Evolutionary conservation across 2,113 vertebrate species (phyloP).

Genomic region (Meleagris gallopavo): DNA sequence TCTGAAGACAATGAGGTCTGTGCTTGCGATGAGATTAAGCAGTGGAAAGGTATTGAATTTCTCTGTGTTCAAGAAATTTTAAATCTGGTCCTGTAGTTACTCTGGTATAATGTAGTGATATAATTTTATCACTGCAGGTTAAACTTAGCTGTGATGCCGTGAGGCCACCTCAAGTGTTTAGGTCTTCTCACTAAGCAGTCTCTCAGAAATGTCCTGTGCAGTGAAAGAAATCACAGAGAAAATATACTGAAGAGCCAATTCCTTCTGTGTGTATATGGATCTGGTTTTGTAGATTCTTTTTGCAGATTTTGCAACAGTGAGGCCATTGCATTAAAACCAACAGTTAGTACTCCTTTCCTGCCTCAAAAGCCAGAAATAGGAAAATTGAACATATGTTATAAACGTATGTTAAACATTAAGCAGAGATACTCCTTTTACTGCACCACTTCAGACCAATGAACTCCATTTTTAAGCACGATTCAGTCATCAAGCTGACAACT

Average conservation of each 20-base stretch:
- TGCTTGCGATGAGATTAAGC: not conserved
- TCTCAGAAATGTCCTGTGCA: not conserved
- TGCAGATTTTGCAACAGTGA: not conserved
- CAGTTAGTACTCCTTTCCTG: not conserved
- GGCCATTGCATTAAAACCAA: not conserved
- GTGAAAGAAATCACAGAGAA: not conserved
- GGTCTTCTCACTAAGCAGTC: not conserved
- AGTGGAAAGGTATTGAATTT: not conserved
- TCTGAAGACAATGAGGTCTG: not conserved
- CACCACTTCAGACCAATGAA: not conserved
- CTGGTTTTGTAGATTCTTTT: not conserved
- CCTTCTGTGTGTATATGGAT: not conserved
- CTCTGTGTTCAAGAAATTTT: not conserved
- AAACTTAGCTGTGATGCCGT: not conserved
- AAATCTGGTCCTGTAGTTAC: not conserved
- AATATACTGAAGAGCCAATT: not conserved
- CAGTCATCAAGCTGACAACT: not conserved
- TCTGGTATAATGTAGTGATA: not conserved
- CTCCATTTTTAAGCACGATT: not conserved
- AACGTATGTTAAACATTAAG: not conserved
- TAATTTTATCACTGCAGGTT: not conserved
- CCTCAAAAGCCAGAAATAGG: not conserved
- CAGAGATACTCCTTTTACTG: not conserved
- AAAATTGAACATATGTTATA: constrained; percentile 26
- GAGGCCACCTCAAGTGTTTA: not conserved